Conservation (phyloP, 2,113 vertebrate genomes). For the Junco hyemalis region DNA sequence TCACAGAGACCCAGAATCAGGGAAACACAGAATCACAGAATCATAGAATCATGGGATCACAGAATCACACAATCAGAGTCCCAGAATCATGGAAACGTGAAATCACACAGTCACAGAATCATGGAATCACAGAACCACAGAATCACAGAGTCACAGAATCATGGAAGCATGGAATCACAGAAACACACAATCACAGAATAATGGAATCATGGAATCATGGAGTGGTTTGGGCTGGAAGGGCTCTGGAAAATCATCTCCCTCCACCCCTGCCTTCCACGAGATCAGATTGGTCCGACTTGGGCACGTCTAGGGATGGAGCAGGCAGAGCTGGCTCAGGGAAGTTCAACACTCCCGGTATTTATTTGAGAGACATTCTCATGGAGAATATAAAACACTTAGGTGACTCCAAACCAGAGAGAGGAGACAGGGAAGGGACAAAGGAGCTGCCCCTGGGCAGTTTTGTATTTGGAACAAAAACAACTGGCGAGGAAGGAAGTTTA, state of each 20-base stretch:
- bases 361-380: not conserved
- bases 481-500: not conserved
- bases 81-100: too few species aligned
- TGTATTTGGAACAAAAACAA: not conserved
- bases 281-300: not conserved
- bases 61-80: too few species aligned
- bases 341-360: fast-evolving
- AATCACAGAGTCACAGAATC: too few species aligned
- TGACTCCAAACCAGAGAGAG: not conserved
- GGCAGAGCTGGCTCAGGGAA: not conserved
- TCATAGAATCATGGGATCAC: too few species aligned
- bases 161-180: fast-evolving
- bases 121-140: too few species aligned
- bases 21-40: not conserved
- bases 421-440: not conserved
- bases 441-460: too few species aligned
- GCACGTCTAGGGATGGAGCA: not conserved
- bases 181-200: fast-evolving
- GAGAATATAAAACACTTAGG: not conserved
- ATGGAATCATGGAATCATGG: fast-evolving
- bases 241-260: not conserved
- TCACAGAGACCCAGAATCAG: too few species aligned
- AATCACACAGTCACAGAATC: too few species aligned
- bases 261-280: not conserved
- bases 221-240: not conserved